phyloP scores from a whole-genome alignment of 2,113 vertebrate species.

The Pholis gunnellus region DNA sequence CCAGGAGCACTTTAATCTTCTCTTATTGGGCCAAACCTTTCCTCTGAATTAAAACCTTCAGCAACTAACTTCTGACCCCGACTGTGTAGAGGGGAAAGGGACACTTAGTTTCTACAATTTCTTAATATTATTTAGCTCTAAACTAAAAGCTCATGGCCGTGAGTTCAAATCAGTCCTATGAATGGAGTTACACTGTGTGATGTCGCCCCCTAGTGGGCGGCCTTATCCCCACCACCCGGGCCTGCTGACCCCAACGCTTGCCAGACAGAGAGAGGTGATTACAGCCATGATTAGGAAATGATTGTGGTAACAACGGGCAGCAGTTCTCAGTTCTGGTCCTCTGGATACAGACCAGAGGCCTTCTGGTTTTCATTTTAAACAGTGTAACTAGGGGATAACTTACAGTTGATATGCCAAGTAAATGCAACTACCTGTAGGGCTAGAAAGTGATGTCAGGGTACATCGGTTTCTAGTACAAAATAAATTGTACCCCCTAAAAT shows the following conservation, averaged over 20 bases:
- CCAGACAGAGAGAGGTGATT: constrained; percentile 10
- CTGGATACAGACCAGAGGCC: constrained; percentile 5
- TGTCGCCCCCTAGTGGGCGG: constrained; percentile 72
- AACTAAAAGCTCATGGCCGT: neutral
- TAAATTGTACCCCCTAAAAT: neutral
- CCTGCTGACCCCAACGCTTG: neutral
- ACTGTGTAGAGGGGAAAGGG: neutral
- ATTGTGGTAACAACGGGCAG: neutral
- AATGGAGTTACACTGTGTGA: constrained; percentile 55
- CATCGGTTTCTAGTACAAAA: neutral
- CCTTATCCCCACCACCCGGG: neutral
- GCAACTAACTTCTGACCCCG: neutral
- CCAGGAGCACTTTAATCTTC: constrained; percentile 35
- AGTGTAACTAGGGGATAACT: constrained; percentile 27
- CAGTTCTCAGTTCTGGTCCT: neutral
- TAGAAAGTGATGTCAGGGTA: neutral
- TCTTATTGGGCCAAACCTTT: neutral
- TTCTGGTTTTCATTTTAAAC: constrained; percentile 11
- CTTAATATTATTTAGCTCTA: neutral
- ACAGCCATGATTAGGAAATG: constrained; percentile 8
- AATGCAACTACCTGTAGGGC: neutral
- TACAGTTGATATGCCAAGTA: neutral
- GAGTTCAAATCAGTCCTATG: neutral
- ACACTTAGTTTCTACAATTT: neutral
- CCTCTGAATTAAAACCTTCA: neutral